Conservation (phyloP, 2,797 vertebrate genomes). For the Hoplostethus atlanticus region DNA sequence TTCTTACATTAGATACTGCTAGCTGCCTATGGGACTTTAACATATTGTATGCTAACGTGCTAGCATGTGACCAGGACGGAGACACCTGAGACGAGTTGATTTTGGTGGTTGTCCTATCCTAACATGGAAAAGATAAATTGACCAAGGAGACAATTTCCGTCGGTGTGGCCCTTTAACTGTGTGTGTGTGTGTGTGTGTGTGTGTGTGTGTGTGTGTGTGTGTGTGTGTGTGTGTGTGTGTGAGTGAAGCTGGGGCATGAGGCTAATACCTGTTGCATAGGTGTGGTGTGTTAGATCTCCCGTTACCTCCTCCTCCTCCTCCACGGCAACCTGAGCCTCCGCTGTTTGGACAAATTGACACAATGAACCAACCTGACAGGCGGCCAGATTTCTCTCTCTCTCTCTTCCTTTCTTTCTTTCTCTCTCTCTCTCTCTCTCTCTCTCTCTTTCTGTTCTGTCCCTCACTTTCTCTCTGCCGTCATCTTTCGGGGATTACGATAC, state of each 20-base stretch:
- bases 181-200: too few species aligned
- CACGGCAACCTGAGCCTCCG: conserved; percentile 83
- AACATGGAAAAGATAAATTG: too few species aligned
- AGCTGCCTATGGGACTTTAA: too few species aligned
- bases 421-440: conserved; percentile 77
- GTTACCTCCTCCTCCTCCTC: conserved; percentile 79
- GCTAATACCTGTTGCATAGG: conserved; percentile 78
- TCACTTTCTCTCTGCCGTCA: conserved; percentile 26
- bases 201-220: not conserved
- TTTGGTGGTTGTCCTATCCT: too few species aligned
- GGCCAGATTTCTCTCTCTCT: conserved; percentile 88
- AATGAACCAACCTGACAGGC: conserved; percentile 87
- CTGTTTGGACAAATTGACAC: conserved; percentile 87
- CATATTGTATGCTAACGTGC: too few species aligned
- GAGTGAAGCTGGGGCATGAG: conserved; percentile 75
- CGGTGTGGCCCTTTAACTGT: too few species aligned
- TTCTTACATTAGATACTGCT: too few species aligned
- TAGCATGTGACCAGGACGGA: too few species aligned
- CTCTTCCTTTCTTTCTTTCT: conserved; percentile 27
- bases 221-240: conserved; percentile 56
- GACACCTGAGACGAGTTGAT: too few species aligned
- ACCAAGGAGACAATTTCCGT: too few species aligned
- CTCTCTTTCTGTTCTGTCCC: conserved; percentile 13
- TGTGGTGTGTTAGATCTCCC: conserved; percentile 80
- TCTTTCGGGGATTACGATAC: too few species aligned